phyloP scores from a whole-genome alignment of 2,888 invertebrate genomes.

The Cremastinae sp. region DNA sequence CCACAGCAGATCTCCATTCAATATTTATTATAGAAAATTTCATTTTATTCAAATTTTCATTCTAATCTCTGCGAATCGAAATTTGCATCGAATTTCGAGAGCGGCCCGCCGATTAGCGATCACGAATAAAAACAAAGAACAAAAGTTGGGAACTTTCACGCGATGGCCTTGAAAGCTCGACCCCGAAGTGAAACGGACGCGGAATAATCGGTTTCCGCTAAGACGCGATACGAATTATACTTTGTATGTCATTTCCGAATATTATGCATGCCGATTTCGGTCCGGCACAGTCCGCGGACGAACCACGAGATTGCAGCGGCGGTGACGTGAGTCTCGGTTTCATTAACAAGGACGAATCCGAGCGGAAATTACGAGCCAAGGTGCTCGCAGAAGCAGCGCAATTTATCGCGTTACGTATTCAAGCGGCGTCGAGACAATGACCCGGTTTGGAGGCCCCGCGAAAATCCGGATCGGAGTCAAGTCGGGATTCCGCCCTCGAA shows the following conservation, averaged over 20 bases:
- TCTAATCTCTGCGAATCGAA: too few relatives aligned
- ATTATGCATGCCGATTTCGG: too few relatives aligned
- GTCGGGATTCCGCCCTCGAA: constrained; percentile 10
- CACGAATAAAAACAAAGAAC: background rate
- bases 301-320: too few relatives aligned
- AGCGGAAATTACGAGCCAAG: constrained; percentile 40
- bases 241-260: too few relatives aligned
- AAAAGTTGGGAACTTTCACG: constrained; percentile 59
- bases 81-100: background rate
- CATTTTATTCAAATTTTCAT: too few relatives aligned
- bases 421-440: constrained; percentile 65
- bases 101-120: background rate
- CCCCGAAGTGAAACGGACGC: constrained; percentile 55
- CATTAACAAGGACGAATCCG: constrained; percentile 37
- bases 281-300: too few relatives aligned
- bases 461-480: constrained; percentile 26
- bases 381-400: constrained; percentile 44
- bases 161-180: constrained; percentile 64
- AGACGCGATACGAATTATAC: background rate
- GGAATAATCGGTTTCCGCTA: constrained; percentile 18
- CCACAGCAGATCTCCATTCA: too few relatives aligned
- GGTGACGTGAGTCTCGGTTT: too few relatives aligned
- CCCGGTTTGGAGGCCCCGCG: constrained; percentile 61
- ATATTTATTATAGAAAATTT: too few relatives aligned
- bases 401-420: constrained; percentile 62